phyloP scores from a whole-genome alignment of 2,888 invertebrate genomes.

The Rhagonycha fulva region DNA sequence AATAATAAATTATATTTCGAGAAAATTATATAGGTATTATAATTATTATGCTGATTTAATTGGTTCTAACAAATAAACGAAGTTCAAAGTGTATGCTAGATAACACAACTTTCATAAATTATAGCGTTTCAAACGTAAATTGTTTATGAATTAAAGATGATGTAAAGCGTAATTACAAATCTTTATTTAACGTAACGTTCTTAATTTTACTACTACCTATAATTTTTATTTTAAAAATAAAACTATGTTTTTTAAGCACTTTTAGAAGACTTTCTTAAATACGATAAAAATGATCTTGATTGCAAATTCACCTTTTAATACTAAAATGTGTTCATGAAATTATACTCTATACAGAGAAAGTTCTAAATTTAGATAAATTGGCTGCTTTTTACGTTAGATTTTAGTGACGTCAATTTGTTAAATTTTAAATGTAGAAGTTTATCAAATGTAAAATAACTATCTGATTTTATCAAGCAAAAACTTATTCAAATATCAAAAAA shows the following conservation, averaged over 20 bases:
- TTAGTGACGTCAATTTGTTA: not conserved
- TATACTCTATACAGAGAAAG: not conserved
- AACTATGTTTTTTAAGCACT: too few species aligned
- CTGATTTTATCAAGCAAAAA: not conserved
- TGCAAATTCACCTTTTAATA: not conserved
- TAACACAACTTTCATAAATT: not conserved
- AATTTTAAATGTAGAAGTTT: not conserved
- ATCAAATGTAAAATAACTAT: not conserved
- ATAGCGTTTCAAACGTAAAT: not conserved
- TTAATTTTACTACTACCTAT: not conserved
- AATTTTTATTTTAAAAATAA: not conserved
- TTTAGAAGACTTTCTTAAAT: not conserved
- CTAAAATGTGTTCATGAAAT: not conserved
- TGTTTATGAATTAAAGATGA: not conserved
- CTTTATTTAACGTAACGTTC: not conserved
- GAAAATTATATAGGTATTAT: too few species aligned
- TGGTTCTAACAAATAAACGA: too few species aligned
- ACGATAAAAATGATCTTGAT: not conserved
- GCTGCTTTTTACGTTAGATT: not conserved
- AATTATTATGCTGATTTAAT: too few species aligned
- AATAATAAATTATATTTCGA: too few species aligned
- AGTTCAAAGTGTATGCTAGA: too few species aligned
- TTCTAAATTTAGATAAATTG: not conserved
- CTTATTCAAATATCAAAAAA: not conserved
- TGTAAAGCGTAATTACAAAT: not conserved